A percentile compares a stretch with the other conserved stretches of the same genome.
phyloP scores from a whole-genome alignment of 1,140 invertebrate genomes.

The Nylanderia fulva region DNA sequence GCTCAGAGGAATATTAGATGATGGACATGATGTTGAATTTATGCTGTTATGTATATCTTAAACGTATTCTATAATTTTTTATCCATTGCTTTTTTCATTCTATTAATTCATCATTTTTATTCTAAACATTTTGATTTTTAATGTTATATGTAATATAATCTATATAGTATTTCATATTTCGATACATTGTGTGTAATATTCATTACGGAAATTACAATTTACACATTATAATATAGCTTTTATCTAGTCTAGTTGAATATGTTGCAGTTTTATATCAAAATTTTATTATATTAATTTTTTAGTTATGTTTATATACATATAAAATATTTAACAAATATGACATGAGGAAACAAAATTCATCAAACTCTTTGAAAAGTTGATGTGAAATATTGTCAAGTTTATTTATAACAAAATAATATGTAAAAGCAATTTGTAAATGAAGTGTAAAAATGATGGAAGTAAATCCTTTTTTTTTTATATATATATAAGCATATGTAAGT shows the following conservation, averaged over 20 bases:
- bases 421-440: not conserved
- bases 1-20: not conserved
- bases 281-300: conserved; percentile 15
- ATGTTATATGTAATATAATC: not conserved
- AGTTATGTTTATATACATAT: not conserved
- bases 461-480: too few relatives aligned
- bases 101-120: not conserved
- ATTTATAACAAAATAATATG: not conserved
- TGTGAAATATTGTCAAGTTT: not conserved
- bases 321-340: not conserved
- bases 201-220: conserved; percentile 4
- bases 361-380: not conserved
- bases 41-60: not conserved
- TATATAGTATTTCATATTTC: not conserved
- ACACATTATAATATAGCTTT: not conserved
- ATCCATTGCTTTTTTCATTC: not conserved
- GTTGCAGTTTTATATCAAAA: not conserved
- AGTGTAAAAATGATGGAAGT: too few relatives aligned
- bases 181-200: too few relatives aligned
- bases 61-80: not conserved
- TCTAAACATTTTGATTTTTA: not conserved
- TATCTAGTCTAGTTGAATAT: not conserved
- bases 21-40: not conserved
- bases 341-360: not conserved
- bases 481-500: not conserved